Conservation (phyloP, 1,140 invertebrate species). For the Drosophila fuyamai region DNA sequence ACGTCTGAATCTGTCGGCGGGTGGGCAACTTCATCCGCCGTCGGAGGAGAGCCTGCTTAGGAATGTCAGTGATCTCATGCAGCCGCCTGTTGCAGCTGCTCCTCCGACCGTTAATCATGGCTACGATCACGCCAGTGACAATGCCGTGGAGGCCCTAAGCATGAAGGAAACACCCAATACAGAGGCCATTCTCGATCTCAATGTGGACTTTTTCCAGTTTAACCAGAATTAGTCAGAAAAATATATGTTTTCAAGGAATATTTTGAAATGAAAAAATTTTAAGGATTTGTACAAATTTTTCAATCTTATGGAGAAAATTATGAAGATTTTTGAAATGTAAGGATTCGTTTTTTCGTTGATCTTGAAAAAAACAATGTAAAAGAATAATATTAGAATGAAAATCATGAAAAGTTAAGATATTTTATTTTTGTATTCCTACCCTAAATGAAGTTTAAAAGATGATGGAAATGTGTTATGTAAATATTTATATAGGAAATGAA, state of each 20-base stretch:
- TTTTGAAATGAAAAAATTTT: too few relatives aligned
- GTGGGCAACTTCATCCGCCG: conserved; percentile 75
- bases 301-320: background rate
- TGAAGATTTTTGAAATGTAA: too few relatives aligned
- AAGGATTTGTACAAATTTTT: too few relatives aligned
- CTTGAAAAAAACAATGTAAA: too few relatives aligned
- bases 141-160: conserved; percentile 78
- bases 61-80: conserved; percentile 77
- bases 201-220: conserved; percentile 80
- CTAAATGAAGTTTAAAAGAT: background rate
- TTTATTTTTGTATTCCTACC: background rate
- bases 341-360: too few relatives aligned
- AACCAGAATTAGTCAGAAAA: conserved; percentile 60
- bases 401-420: background rate
- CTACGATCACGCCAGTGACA: conserved; percentile 82
- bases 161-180: conserved; percentile 72
- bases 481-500: background rate
- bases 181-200: conserved; percentile 68
- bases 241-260: background rate
- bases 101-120: conserved; percentile 54
- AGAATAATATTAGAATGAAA: background rate
- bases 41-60: conserved; percentile 79
- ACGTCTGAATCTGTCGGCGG: conserved; percentile 76
- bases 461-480: background rate
- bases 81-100: conserved; percentile 63